Evolutionary conservation across 1,140 invertebrate genomes (phyloP).

Genomic region (Drosophila parvula): DNA sequence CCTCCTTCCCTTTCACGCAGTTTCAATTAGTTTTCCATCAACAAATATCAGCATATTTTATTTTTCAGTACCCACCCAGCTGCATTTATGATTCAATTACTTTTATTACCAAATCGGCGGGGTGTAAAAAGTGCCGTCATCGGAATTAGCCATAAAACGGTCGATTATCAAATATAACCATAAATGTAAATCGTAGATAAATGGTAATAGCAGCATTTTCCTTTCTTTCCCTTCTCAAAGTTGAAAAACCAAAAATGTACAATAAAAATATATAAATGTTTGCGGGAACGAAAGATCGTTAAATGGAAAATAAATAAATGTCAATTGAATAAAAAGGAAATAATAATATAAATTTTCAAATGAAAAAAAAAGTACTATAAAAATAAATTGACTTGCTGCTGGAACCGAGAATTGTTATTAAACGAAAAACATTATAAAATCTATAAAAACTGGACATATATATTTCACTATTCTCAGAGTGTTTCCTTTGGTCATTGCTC

Average conservation of each 20-base stretch:
- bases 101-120: conserved; percentile 46
- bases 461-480: background rate
- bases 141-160: conserved; percentile 69
- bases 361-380: conserved; percentile 3
- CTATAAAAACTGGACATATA: background rate
- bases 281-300: conserved; percentile 14
- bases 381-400: background rate
- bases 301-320: conserved; percentile 22
- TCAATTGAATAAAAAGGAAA: conserved; percentile 1
- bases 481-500: conserved; percentile 18
- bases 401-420: background rate
- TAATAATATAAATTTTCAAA: conserved; percentile 3
- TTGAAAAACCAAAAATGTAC: conserved; percentile 16
- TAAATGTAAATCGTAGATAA: conserved; percentile 67
- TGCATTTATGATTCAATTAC: conserved; percentile 72
- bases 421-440: conserved; percentile 5
- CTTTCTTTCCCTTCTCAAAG: conserved; percentile 29
- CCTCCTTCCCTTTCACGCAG: conserved; percentile 27
- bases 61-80: conserved; percentile 23
- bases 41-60: conserved; percentile 39
- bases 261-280: conserved; percentile 24
- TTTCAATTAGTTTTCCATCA: conserved; percentile 59
- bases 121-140: conserved; percentile 43
- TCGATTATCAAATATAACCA: conserved; percentile 68
- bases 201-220: conserved; percentile 52